Evolutionary conservation across 2,888 invertebrate species (phyloP).

Genomic region (Heliconius ismenius): DNA sequence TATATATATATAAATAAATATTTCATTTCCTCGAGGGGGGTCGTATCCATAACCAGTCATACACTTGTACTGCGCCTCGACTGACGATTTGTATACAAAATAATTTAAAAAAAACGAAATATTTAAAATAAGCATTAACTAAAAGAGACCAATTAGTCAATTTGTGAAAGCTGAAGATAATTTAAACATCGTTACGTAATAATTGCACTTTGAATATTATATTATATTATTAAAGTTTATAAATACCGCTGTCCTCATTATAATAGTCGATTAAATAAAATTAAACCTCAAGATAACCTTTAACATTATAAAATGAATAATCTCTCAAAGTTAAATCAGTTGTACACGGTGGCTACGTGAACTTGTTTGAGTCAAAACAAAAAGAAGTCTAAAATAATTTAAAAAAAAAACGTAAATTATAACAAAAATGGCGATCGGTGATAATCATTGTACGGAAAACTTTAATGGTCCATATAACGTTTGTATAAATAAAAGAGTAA

Average conservation of each 20-base stretch:
- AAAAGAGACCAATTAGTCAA: background rate
- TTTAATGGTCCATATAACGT: slow-evolving; percentile 62
- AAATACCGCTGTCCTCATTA: slow-evolving; percentile 24
- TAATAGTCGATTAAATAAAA: slow-evolving; percentile 23
- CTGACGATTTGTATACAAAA: too few relatives aligned
- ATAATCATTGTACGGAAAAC: slow-evolving; percentile 57
- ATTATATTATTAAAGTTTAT: slow-evolving; percentile 9
- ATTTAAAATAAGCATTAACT: background rate
- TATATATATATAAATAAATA: too few relatives aligned
- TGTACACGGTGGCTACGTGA: slow-evolving; percentile 14
- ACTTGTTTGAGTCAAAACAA: background rate
- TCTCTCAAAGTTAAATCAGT: slow-evolving; percentile 21
- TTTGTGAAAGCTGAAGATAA: background rate
- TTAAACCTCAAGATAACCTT: slow-evolving; percentile 36
- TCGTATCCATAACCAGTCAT: too few relatives aligned
- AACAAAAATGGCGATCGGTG: slow-evolving; percentile 60
- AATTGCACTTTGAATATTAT: slow-evolving; percentile 1
- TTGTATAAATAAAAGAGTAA: slow-evolving; percentile 58
- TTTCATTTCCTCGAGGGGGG: too few relatives aligned
- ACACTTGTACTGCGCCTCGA: too few relatives aligned
- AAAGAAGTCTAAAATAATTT: background rate
- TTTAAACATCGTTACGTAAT: background rate
- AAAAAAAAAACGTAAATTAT: background rate
- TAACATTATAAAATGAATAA: slow-evolving; percentile 21
- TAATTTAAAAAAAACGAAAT: background rate